Base-by-base conservation (phyloP, 1,140 invertebrate genomes). In the Myzus persicae region DNA sequence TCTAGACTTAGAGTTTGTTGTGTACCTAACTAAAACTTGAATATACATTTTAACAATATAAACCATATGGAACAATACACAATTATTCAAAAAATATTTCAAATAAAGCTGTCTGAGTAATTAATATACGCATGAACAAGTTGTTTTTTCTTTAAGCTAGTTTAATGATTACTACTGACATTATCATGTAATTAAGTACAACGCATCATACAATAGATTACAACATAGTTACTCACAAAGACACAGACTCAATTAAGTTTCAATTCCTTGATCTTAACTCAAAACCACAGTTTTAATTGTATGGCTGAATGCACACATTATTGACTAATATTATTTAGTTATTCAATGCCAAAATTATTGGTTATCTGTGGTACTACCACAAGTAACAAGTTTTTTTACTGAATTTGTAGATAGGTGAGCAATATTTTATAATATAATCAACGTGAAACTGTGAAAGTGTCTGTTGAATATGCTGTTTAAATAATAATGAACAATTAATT, bases 381-480 rank as follows among this genome's bases (percentile, higher is more conserved):
- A 48, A 87, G 6, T 42, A 40, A 88, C 1, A 26, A 48, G 14
- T n/a, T 18, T 76, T 59, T 22, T 76, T 76, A 76, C 31, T n/a
- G 59, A 76, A 76, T 76, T 88, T 20, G 36, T 38, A 24, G n/a
- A n/a, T n/a, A n/a, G 2, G 14, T 48, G 51, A 1, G 3, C 44
- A 88, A 88, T 88, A 51, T 88, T 48, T 88, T 36, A 38, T 22
- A 88, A 38, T 9, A 88, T 51, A 88, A 88, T 24, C n/a, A 51
- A 88, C 4, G 88, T 40, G 88, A 90, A 90, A 90, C 36, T 54
- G 88, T 40, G 88, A 90, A 90, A 90, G 48, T 54, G 24, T 46
- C 44, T 48, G 18, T 26, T 36, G 20, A 38, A 51, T 89, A 26
- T 89, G 38, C 24, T 51, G 24, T 54, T 54, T 54, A 54, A 89